These are phyloP conservation scores for Lycaena phlaeas DNA, from an alignment of 2,888 invertebrate genomes.

Conservation along the genomic window DNA sequence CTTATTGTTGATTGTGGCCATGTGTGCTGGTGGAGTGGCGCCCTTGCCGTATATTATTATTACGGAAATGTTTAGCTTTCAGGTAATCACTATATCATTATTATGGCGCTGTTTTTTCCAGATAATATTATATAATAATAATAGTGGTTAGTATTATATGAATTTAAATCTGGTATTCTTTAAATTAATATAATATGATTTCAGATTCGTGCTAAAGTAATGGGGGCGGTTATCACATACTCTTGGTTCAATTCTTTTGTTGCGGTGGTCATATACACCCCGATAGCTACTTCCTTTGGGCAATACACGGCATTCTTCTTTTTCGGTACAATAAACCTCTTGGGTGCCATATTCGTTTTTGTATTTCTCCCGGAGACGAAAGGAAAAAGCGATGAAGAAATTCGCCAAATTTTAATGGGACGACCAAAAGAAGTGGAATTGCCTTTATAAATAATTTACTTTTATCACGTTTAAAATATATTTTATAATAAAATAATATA, in stretches of 20 bases:
- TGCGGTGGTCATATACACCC: slow-evolving; percentile 27
- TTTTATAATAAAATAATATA: not conserved
- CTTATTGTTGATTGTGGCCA: slow-evolving; percentile 24
- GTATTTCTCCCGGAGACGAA: slow-evolving; percentile 52
- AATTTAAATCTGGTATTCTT: too few species aligned
- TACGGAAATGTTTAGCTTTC: slow-evolving; percentile 38
- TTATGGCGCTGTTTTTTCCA: too few species aligned
- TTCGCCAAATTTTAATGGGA: slow-evolving; percentile 22
- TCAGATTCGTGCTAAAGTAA: slow-evolving; percentile 39
- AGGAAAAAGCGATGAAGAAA: slow-evolving; percentile 43
- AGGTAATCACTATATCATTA: slow-evolving; percentile 21
- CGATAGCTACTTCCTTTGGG: slow-evolving; percentile 31
- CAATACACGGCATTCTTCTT: slow-evolving; percentile 39
- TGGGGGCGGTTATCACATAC: slow-evolving; percentile 30
- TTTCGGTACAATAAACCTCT: slow-evolving; percentile 37
- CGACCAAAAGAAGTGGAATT: slow-evolving; percentile 1
- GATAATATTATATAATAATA: too few species aligned
- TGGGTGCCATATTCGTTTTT: slow-evolving; percentile 34
- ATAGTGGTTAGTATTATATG: too few species aligned
- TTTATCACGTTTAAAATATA: not conserved
- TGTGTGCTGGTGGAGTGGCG: slow-evolving; percentile 29
- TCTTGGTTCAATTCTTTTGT: slow-evolving; percentile 32
- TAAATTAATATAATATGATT: too few species aligned
- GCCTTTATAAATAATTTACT: not conserved
- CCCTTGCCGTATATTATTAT: slow-evolving; percentile 34